Percentiles rank a stretch among this genome's conserved stretches.
These are phyloP conservation scores for Ceraclea dissimilis DNA, from an alignment of 2,888 invertebrate genomes.

Conservation along the genomic window DNA sequence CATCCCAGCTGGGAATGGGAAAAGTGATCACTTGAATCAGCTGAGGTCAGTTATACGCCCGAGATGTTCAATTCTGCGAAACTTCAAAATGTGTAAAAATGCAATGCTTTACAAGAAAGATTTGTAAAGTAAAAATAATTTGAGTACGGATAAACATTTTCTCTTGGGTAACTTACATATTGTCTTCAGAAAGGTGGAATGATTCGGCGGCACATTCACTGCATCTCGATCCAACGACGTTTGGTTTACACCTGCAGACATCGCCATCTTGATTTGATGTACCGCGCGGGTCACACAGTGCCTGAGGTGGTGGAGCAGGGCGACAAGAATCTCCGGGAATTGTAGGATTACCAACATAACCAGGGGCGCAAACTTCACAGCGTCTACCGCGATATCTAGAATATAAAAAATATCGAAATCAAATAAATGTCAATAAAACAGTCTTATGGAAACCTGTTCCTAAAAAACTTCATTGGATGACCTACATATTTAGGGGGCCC, in stretches of 20 bases:
- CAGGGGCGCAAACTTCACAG: conserved; percentile 71
- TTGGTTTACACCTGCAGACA: conserved; percentile 40
- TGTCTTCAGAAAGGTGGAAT: conserved; percentile 72
- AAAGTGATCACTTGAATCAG: too few relatives aligned
- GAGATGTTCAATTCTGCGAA: too few relatives aligned
- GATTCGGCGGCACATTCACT: conserved; percentile 78
- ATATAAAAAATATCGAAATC: conserved; percentile 3
- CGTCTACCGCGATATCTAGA: conserved; percentile 57
- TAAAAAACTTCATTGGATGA: neutral
- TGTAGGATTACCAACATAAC: conserved; percentile 76
- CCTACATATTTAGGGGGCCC: too few relatives aligned
- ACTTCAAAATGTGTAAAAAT: too few relatives aligned
- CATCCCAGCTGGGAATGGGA: too few relatives aligned
- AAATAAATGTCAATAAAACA: neutral
- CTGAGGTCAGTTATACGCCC: too few relatives aligned
- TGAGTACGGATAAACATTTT: too few relatives aligned
- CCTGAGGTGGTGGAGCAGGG: conserved; percentile 33
- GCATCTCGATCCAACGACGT: conserved; percentile 75
- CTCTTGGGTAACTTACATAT: conserved; percentile 34
- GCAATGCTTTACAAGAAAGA: too few relatives aligned
- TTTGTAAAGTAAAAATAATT: too few relatives aligned
- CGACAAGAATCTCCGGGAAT: conserved; percentile 68
- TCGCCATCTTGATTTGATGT: conserved; percentile 43
- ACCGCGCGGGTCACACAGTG: conserved; percentile 68
- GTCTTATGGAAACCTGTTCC: neutral